Conservation (phyloP, 2,888 invertebrate species). For the Teinopalpus imperialis region DNA sequence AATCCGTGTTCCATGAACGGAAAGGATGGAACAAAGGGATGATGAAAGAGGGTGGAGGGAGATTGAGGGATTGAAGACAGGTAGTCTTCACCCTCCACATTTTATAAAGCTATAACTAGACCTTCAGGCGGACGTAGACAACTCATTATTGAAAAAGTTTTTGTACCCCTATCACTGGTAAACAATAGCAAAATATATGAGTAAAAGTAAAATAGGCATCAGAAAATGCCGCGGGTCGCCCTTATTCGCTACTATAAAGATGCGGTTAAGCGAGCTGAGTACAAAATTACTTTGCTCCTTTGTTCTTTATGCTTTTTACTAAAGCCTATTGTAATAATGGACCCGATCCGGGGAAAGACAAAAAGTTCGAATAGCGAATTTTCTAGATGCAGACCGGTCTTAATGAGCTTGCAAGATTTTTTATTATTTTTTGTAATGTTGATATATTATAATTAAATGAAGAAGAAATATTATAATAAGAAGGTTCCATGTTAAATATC, state of each 20-base stretch:
- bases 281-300: constrained; percentile 49
- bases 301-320: constrained; percentile 46
- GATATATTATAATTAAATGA: too few species aligned
- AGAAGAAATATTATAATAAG: too few species aligned
- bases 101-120: constrained; percentile 44
- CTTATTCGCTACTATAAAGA: constrained; percentile 29
- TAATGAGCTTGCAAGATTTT: constrained; percentile 12
- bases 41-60: background rate
- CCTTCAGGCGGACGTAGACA: constrained; percentile 41
- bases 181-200: constrained; percentile 50
- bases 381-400: background rate
- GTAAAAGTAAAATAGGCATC: constrained; percentile 30
- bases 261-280: constrained; percentile 27
- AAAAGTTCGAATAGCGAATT: constrained; percentile 34
- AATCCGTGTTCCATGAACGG: constrained; percentile 5
- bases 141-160: constrained; percentile 63
- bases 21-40: background rate
- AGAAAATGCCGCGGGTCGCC: constrained; percentile 24
- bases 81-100: constrained; percentile 48
- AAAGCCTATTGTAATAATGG: constrained; percentile 43
- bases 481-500: too few species aligned
- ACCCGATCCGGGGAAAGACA: constrained; percentile 35
- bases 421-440: constrained; percentile 7
- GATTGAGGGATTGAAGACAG: constrained; percentile 9
- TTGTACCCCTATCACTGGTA: constrained; percentile 52